Base-by-base conservation (phyloP, 2,888 invertebrate species). In the Zaprionus lineosus region DNA sequence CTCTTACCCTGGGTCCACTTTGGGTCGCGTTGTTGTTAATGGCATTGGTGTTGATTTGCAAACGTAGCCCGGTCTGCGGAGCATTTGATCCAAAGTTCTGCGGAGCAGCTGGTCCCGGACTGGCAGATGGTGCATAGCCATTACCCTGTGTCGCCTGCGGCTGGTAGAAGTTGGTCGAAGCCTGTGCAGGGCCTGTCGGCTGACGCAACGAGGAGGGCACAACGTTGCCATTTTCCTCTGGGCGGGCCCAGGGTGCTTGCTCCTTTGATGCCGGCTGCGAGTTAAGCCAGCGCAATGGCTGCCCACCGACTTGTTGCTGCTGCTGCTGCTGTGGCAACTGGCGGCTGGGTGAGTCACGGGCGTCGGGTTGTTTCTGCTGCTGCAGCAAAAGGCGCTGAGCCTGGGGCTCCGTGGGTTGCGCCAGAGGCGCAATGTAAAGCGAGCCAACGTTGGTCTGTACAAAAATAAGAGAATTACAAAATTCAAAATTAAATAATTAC, bases 371-470 rank as follows among this genome's bases (percentile, higher is more conserved):
- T 43, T 89, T 89, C 47, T 84, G 86, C 52, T 86, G 86, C 62
- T 88, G 88, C 18, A 84, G 75, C 29, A 92, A 74, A 50, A 86
- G 81, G 59, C 85, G 84, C 56, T 74, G 88, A 6, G 88, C 87
- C 61, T 88, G 87, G 1, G 88, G 87, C 50, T 88, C 87, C 3
- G 75, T 74, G 14, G 88, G 79, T 21, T 79, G 76, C 21, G 91
- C 87, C 91, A 93, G 53, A 3, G 92, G 92, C 33, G 92, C 92
- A 58, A 92, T 92, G 68, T 92, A 92, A 29, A 92, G 88, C 9
- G 92, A 91, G 51, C 92, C 92, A 52, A 92, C 89, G 55, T 89
- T 89, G 53, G 89, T 88, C 86, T 89, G 55, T 2, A 51, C 4
- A 16, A 1, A 26, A 12, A 15, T 1, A 36, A n/a, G n/a, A 12